Conservation (phyloP, 2,113 vertebrate species). For the Riparia riparia region DNA sequence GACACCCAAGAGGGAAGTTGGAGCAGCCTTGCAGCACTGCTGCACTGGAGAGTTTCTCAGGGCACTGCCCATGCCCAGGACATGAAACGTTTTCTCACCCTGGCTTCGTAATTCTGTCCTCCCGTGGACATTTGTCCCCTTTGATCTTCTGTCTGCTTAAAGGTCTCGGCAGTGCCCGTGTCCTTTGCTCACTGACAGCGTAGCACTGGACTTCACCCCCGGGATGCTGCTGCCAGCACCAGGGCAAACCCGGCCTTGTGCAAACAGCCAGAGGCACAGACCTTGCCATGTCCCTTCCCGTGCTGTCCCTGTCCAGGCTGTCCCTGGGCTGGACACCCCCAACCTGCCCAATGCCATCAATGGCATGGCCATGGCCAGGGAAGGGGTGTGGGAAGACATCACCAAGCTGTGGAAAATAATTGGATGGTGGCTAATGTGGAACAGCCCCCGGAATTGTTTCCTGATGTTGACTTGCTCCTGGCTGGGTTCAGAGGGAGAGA, state of each 20-base stretch:
- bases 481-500: constrained; percentile 8
- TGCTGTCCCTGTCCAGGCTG: background rate
- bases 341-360: fast-evolving
- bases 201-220: constrained; percentile 1
- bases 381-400: background rate
- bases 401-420: background rate
- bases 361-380: fast-evolving
- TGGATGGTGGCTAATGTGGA: constrained; percentile 6
- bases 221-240: background rate
- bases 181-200: background rate
- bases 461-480: constrained; percentile 37
- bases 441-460: constrained; percentile 4
- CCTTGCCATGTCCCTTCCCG: fast-evolving
- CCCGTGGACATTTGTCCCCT: fast-evolving
- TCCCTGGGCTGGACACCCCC: background rate
- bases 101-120: background rate
- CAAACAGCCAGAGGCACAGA: background rate
- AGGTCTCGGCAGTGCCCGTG: background rate
- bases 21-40: background rate
- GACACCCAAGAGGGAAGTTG: background rate
- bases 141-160: background rate
- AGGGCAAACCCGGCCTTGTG: background rate
- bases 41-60: background rate
- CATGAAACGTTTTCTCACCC: background rate
- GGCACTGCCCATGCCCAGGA: background rate